Evolutionary conservation across 2,797 vertebrate species (phyloP), one percentile per base, ranked within the genome.

Genomic region (Spinus pinus): DNA sequence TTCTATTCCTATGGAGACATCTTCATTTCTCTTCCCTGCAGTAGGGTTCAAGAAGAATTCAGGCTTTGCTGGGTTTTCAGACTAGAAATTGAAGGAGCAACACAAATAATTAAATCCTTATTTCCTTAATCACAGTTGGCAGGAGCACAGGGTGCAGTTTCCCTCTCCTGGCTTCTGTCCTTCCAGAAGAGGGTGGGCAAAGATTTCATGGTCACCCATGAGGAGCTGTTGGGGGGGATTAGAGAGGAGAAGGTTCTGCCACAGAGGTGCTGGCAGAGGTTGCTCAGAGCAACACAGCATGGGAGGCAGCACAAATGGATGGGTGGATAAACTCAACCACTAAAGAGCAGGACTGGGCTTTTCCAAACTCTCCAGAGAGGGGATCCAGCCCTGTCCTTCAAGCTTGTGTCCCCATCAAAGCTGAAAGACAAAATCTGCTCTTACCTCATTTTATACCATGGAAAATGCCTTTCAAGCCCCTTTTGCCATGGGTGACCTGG

Each of bases 101-200:
- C 1, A 2, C 41, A 56, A 88, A 71, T 44, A 3, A 51, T 87
- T 73, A 46, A 10, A 56, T 65, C 23, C 16, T 60, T n/a, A 12
- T 72, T 73, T 77, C 70, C 79, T 81, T 65, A 57, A 42, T 86
- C 56, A 31, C 54, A 71, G 14, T n/a, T 69, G 35, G 31, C 33
- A 62, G n/a, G 46, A 57, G 6, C 41, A 31, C 0, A 1, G 13
- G 25, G 12, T 28, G 13, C 10, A 27, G 11, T 61, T 75, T 77
- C 18, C 31, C 18, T 15, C 2, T 28, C 60, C 23, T 33, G 53
- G 12, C 9, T 78, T 75, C 56, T 58, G 31, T 1, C 33, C 65
- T 56, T 90, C 11, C 41, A 19, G 23, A 2, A 0, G 8, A 12
- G 9, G 18, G 5, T 9, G 10, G 42, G 14, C 37, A 35, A 19